Evolutionary conservation across 2,113 vertebrate species (phyloP), one percentile per base, ranked within the genome.

Genomic region (Chionomys nivalis): DNA sequence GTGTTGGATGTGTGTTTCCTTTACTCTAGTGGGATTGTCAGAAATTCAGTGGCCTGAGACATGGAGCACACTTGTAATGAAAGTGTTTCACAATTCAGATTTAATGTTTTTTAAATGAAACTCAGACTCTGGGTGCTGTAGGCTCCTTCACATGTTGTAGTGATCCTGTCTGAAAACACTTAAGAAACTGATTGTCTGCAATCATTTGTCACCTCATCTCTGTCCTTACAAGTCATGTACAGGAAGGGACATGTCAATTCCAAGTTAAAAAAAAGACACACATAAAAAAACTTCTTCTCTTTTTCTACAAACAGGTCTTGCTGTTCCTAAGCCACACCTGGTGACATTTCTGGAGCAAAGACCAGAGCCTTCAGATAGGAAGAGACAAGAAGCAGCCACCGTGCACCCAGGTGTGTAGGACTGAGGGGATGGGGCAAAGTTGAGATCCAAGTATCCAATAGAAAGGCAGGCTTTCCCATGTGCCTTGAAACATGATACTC

Each of bases 361-460:
- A 39, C 33, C 72, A 55, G 86, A n/a, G 2, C 5, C 86, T 55
- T 55, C 23, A 14, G 36, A 31, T 72, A 14, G 55, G 68, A 42
- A 7, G 24, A 72, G 86, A 39, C 47, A 31, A 58, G 24, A 7
- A 42, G 23, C 36, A 73, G 8, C 5, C 28, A 2, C 17, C 14
- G 11, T 12, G 14, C 14, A 11, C 9, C 4, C 36, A 88, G 87
- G 87, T 88, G n/a, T 26, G 68, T 26, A 58, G 68, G 52, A 16
- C 9, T 2, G 23, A 73, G 47, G 4, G 24, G 14, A 2, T 14
- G 28, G 24, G 13, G 7, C 7, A 85, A 0, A 66, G 42, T 5
- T 58, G 47, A 31, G 49, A 26, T 66, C 4, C 28, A 65, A 3
- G 31, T 42, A 65, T 44, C 4, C 14, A n/a, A 26, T 8, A 86